These are phyloP conservation scores for Oreochromis niloticus DNA, from an alignment of 2,113 vertebrate species.

Conservation along the genomic window DNA sequence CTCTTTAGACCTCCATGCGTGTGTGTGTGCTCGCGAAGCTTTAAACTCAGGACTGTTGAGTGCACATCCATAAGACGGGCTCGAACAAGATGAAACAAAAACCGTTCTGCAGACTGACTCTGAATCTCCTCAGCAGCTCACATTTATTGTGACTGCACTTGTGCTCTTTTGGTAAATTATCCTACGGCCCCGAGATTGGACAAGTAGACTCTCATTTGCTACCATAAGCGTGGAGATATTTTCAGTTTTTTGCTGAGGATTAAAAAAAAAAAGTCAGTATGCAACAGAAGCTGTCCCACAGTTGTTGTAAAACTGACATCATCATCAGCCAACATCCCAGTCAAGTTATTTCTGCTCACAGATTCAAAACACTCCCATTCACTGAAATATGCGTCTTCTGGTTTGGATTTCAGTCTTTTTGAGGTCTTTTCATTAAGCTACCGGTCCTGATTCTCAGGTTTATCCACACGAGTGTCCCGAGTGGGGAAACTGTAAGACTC, in stretches of 20 bases:
- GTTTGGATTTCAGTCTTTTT: background rate
- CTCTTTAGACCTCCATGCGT: background rate
- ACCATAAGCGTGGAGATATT: background rate
- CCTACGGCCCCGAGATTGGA: background rate
- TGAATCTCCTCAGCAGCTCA: background rate
- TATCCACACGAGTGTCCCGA: background rate
- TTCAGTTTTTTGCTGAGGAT: constrained; percentile 12
- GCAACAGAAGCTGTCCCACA: constrained; percentile 1
- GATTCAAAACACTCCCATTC: constrained; percentile 18
- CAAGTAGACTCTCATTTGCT: background rate
- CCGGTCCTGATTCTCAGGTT: constrained; percentile 9
- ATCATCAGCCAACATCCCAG: background rate
- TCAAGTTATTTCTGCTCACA: constrained; percentile 28
- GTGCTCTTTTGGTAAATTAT: background rate
- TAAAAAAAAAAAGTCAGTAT: background rate
- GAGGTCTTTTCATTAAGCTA: constrained; percentile 25
- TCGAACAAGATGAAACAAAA: constrained; percentile 30
- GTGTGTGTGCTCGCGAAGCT: background rate
- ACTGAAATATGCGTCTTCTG: constrained; percentile 16
- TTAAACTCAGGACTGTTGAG: background rate
- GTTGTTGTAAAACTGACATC: constrained; percentile 35
- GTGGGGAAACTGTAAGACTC: background rate
- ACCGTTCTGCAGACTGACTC: background rate
- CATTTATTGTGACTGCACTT: background rate
- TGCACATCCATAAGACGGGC: background rate